Base-by-base conservation (phyloP, 2,113 vertebrate genomes). In the Aleadryas rufinucha region DNA sequence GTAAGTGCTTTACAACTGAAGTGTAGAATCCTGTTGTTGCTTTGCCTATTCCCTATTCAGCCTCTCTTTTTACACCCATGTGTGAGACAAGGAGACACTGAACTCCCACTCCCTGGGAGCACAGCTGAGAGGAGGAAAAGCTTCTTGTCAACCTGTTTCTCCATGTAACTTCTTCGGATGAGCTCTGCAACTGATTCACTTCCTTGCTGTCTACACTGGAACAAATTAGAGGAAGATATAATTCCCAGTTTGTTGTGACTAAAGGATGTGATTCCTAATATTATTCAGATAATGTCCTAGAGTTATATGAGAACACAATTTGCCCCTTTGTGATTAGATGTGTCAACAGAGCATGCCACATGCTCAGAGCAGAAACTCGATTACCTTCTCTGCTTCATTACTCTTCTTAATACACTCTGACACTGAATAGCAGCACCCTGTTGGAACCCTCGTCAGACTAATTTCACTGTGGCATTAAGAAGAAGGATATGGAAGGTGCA, bases 381-480 rank as follows among this genome's bases (percentile, higher is more conserved):
- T 96, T 91, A 61, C 87, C 53, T 93, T 84, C 87, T 81, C 87
- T 86, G 90, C 92, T 95, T 92, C 96, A 93, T 96, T 96, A 90
- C 90, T 94, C 76, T 93, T 83, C 92, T 78, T 97, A 96, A 95
- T 95, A 56, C 77, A 63, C 83, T 72, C 90, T 95, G 93, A 80
- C 80, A 89, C 76, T 64, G 83, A 90, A 74, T 90, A 95, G 76
- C 70, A 95, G 74, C 53, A 80, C 85, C 76, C 85, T 71, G 70
- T 88, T 92, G 94, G 89, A 96, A 41, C 77, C 42, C 72, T 94
- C 83, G 16, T 93, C 95, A 89, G 69, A 54, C 84, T 95, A 72
- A 97, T 95, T 96, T 92, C 87, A 72, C 89, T n/a, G 27, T 69
- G 56, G 79, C 81, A 80, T 93, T 93, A 94, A 90, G 94, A 71